phyloP scores from a whole-genome alignment of 2,888 invertebrate genomes.

The Pseudococcus viburni region DNA sequence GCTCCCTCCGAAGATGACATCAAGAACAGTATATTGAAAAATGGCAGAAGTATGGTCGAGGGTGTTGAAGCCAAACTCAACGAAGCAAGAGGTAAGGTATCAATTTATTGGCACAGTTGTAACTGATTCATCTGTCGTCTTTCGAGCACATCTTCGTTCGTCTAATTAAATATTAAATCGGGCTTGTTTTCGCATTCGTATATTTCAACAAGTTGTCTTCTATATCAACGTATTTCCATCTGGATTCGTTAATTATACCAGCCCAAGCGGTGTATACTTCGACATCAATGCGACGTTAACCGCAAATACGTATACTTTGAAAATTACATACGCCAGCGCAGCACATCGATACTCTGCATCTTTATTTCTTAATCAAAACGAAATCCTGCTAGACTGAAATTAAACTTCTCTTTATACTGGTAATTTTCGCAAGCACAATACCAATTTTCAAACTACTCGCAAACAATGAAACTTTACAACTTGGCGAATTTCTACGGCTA shows the following conservation, averaged over 20 bases:
- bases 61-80: not conserved
- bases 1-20: not conserved
- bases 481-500: not conserved
- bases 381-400: not conserved
- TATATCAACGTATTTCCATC: not conserved
- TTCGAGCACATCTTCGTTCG: not conserved
- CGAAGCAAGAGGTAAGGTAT: constrained; percentile 4
- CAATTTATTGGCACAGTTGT: not conserved
- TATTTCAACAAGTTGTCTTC: not conserved
- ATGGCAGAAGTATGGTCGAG: not conserved
- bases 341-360: not conserved
- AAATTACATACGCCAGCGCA: not conserved
- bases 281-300: not conserved
- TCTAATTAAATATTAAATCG: not conserved
- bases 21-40: not conserved
- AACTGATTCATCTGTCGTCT: not conserved
- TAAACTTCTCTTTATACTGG: not conserved
- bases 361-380: constrained; percentile 9
- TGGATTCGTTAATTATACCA: not conserved
- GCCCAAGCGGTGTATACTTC: not conserved
- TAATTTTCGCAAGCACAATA: not conserved
- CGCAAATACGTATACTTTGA: not conserved
- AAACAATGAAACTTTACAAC: not conserved
- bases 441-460: not conserved
- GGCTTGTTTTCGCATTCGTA: not conserved